Evolutionary conservation across 2,113 vertebrate genomes (phyloP).

Genomic region (Penelope pileata): DNA sequence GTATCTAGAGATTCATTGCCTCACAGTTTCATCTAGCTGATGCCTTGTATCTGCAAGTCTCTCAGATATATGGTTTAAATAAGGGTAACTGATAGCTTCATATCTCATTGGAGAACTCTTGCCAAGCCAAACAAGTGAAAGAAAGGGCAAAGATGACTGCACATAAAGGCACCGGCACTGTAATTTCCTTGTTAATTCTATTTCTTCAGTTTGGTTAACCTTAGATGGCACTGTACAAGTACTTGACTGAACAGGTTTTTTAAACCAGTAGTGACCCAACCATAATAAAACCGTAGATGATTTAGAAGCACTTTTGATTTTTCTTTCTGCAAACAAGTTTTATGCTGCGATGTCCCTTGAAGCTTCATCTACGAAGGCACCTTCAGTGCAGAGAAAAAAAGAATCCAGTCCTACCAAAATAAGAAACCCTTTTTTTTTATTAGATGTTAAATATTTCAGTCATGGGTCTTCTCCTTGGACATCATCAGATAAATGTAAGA

Average conservation of each 20-base stretch:
- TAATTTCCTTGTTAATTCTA: neutral
- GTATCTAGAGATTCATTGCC: neutral
- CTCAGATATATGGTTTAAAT: neutral
- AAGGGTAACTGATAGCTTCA: neutral
- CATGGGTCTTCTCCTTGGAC: neutral
- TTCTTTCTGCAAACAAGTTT: neutral
- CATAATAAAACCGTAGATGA: neutral
- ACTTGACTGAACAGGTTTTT: fast-evolving
- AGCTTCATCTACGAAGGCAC: neutral
- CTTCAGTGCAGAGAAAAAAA: neutral
- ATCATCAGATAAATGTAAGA: neutral
- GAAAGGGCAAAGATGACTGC: neutral
- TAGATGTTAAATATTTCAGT: neutral
- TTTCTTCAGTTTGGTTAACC: neutral
- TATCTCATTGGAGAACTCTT: neutral
- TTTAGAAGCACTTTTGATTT: neutral
- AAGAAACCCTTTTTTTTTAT: neutral
- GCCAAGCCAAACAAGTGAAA: neutral
- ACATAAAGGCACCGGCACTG: neutral
- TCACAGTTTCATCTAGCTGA: neutral
- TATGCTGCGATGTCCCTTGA: neutral
- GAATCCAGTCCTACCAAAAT: neutral
- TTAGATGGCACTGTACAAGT: neutral
- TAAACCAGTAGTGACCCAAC: neutral
- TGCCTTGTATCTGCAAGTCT: neutral